Percentiles rank a stretch among this genome's conserved stretches.
phyloP scores from a whole-genome alignment of 2,888 invertebrate genomes.

The Tachina grossa region DNA sequence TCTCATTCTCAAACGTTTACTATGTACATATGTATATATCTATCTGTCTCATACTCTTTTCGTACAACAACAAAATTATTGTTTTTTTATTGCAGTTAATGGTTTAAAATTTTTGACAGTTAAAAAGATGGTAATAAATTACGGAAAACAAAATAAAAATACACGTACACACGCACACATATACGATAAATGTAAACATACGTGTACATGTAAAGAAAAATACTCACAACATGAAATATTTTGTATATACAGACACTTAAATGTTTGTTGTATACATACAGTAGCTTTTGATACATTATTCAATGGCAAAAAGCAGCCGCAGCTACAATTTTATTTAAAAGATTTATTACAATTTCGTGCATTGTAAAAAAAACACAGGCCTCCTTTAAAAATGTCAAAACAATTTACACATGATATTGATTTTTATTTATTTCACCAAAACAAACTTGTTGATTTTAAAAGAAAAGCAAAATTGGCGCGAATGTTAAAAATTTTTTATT shows the following conservation, averaged over 20 bases:
- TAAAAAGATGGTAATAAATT: slow-evolving; percentile 71
- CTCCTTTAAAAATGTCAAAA: slow-evolving; percentile 72
- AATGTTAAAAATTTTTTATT: slow-evolving; percentile 21
- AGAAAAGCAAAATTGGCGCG: slow-evolving; percentile 32
- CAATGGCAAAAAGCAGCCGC: slow-evolving; percentile 49
- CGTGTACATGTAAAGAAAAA: slow-evolving; percentile 12
- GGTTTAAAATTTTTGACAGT: slow-evolving; percentile 68
- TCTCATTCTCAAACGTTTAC: background rate
- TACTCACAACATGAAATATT: slow-evolving; percentile 35
- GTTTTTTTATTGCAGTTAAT: slow-evolving; percentile 55
- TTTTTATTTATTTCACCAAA: slow-evolving; percentile 57
- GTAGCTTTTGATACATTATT: slow-evolving; percentile 62
- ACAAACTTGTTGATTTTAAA: slow-evolving; percentile 72
- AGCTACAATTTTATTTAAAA: slow-evolving; percentile 66
- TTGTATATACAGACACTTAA: slow-evolving; percentile 49
- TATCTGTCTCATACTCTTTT: background rate
- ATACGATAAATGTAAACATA: background rate
- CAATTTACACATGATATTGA: slow-evolving; percentile 69
- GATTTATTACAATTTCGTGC: slow-evolving; percentile 75
- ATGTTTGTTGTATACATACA: slow-evolving; percentile 63
- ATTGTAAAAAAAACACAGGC: slow-evolving; percentile 69
- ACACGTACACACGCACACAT: slow-evolving; percentile 1
- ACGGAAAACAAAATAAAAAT: slow-evolving; percentile 43
- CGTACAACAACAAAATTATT: slow-evolving; percentile 1
- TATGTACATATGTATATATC: background rate